phyloP scores from a whole-genome alignment of 2,113 vertebrate genomes.

The Mesoclemmys tuberculata region DNA sequence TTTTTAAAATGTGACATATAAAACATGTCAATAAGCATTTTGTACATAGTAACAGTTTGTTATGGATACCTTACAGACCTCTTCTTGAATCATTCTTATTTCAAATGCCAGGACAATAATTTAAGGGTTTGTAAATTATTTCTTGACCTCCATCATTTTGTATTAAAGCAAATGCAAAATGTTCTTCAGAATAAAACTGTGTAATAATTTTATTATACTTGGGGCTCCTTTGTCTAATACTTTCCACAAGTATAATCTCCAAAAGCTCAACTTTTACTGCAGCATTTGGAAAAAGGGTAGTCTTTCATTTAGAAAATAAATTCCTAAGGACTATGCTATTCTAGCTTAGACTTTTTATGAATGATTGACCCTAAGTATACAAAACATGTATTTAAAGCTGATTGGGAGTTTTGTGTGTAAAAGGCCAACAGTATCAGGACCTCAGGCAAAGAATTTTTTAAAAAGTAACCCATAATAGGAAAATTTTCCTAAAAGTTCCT shows the following conservation, averaged over 20 bases:
- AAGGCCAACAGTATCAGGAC: too few relatives aligned
- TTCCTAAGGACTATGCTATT: not conserved
- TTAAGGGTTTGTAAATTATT: conserved; percentile 84
- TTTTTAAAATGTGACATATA: conserved; percentile 79
- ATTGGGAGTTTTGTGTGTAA: too few relatives aligned
- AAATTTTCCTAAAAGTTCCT: not conserved
- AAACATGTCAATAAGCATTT: conserved; percentile 78
- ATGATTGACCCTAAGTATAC: too few relatives aligned
- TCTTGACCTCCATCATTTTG: conserved; percentile 83
- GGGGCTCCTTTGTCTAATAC: conserved; percentile 46
- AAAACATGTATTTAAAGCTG: too few relatives aligned
- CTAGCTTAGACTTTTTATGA: not conserved
- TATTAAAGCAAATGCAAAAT: conserved; percentile 83
- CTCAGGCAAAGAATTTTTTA: not conserved
- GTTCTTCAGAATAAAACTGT: conserved; percentile 81
- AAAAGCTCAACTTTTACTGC: not conserved
- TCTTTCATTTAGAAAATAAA: not conserved
- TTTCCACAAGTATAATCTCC: not conserved
- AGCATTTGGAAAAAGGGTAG: not conserved
- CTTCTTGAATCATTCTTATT: conserved; percentile 83
- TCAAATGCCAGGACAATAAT: conserved; percentile 81
- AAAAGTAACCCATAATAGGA: not conserved
- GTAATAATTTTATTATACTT: conserved; percentile 78
- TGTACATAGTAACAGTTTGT: conserved; percentile 83
- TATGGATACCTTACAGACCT: conserved; percentile 82